Evolutionary conservation across 2,888 invertebrate genomes (phyloP).

Genomic region (Pristionchus mayeri): DNA sequence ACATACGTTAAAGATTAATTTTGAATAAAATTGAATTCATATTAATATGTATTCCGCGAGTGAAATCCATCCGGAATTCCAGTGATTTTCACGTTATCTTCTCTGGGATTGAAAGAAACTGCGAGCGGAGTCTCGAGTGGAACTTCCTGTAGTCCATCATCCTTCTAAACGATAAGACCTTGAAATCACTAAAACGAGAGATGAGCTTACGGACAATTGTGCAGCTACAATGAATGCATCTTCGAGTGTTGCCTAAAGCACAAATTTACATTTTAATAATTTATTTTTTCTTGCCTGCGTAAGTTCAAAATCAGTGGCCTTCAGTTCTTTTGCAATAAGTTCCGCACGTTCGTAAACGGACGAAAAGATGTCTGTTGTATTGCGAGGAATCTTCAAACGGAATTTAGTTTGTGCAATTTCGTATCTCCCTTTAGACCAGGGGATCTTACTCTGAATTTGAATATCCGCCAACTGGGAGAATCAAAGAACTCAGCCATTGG

Average conservation of each 20-base stretch:
- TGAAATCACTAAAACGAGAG: too few relatives aligned
- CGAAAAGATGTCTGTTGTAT: neutral
- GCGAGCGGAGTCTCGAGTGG: too few relatives aligned
- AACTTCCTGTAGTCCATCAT: too few relatives aligned
- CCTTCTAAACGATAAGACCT: too few relatives aligned
- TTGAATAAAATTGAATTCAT: too few relatives aligned
- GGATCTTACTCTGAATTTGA: neutral
- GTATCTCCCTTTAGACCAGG: neutral
- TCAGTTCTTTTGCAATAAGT: neutral
- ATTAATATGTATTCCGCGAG: too few relatives aligned
- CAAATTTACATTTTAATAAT: neutral
- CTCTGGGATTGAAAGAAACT: too few relatives aligned
- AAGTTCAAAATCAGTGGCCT: slow-evolving; percentile 7
- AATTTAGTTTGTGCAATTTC: neutral
- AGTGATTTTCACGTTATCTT: too few relatives aligned
- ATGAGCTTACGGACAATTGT: too few relatives aligned
- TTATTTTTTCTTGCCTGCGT: neutral
- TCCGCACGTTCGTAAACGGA: neutral
- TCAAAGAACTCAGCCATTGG: neutral
- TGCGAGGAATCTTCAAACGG: neutral
- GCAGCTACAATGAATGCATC: slow-evolving; percentile 11
- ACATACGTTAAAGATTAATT: too few relatives aligned
- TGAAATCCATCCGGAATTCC: too few relatives aligned
- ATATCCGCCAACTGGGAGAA: neutral
- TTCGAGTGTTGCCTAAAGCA: neutral